Percentiles rank a stretch among this genome's conserved stretches.
phyloP scores from a whole-genome alignment of 2,888 invertebrate species.

The Lasioglossum morio region DNA sequence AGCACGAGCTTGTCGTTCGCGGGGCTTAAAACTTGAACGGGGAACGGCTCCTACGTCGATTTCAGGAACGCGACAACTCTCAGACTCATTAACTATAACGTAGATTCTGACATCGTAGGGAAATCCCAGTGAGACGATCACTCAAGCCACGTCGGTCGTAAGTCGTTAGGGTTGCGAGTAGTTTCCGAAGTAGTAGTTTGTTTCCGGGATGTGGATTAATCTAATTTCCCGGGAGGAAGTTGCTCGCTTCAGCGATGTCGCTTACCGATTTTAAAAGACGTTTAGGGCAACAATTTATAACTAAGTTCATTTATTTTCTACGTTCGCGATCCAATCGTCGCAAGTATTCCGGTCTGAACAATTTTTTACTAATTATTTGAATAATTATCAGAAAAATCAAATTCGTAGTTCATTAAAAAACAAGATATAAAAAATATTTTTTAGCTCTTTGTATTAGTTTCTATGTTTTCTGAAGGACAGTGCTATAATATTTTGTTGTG shows the following conservation, averaged over 20 bases:
- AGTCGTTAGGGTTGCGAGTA: conserved; percentile 39
- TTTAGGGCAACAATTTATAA: background rate
- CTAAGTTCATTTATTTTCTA: background rate
- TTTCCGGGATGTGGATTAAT: conserved; percentile 55
- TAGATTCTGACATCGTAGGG: conserved; percentile 35
- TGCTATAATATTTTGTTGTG: too few relatives aligned
- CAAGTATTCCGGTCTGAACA: too few relatives aligned
- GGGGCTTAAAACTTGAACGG: background rate
- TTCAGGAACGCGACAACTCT: background rate
- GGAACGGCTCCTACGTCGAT: background rate
- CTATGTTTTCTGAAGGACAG: too few relatives aligned
- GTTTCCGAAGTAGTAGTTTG: conserved; percentile 57
- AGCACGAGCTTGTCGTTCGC: background rate
- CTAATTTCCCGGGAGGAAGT: conserved; percentile 31
- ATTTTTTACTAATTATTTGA: too few relatives aligned
- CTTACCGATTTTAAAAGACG: conserved; percentile 14
- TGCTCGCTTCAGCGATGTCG: conserved; percentile 16
- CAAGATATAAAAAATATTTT: too few relatives aligned
- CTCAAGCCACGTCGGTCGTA: conserved; percentile 49
- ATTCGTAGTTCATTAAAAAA: too few relatives aligned
- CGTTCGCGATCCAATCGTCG: too few relatives aligned
- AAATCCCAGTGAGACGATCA: conserved; percentile 60
- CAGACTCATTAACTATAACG: background rate
- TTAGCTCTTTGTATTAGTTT: too few relatives aligned
- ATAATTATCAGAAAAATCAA: too few relatives aligned